Percentiles rank a stretch among this genome's conserved stretches.
phyloP scores from a whole-genome alignment of 2,797 vertebrate genomes.

The Rhynchonycteris naso region DNA sequence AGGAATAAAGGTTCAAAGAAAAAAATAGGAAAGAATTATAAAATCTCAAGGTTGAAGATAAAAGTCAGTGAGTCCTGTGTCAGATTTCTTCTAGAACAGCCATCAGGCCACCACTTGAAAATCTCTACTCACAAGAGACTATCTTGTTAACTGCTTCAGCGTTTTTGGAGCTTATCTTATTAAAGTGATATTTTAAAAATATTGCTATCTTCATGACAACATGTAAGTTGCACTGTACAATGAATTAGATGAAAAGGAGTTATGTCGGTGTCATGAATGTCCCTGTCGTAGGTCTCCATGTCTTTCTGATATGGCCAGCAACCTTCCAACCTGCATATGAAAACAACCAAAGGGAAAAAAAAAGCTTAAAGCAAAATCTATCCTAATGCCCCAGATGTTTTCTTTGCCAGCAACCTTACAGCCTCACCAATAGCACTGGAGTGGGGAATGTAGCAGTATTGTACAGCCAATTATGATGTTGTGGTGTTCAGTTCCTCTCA shows the following conservation, averaged over 20 bases:
- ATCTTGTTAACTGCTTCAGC: neutral
- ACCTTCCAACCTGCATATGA: neutral
- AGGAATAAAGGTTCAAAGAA: neutral
- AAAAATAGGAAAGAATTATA: neutral
- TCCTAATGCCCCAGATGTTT: constrained; percentile 30
- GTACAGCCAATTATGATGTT: neutral
- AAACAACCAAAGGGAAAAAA: neutral
- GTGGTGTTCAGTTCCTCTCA: neutral
- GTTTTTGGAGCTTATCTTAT: neutral
- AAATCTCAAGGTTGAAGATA: neutral
- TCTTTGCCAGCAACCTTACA: too few relatives aligned
- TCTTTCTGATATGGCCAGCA: neutral
- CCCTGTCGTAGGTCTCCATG: neutral
- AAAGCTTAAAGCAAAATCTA: neutral
- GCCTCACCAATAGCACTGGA: neutral
- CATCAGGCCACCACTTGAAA: neutral
- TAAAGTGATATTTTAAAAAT: neutral
- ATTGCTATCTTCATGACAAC: neutral
- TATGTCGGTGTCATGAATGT: neutral
- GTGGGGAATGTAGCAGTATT: neutral
- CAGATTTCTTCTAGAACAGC: neutral
- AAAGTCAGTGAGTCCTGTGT: neutral
- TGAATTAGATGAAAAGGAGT: neutral
- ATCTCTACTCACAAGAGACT: neutral
- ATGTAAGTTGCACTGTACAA: neutral